Evolutionary conservation across 2,797 vertebrate species (phyloP).

Genomic region (Anolis apletophallus): DNA sequence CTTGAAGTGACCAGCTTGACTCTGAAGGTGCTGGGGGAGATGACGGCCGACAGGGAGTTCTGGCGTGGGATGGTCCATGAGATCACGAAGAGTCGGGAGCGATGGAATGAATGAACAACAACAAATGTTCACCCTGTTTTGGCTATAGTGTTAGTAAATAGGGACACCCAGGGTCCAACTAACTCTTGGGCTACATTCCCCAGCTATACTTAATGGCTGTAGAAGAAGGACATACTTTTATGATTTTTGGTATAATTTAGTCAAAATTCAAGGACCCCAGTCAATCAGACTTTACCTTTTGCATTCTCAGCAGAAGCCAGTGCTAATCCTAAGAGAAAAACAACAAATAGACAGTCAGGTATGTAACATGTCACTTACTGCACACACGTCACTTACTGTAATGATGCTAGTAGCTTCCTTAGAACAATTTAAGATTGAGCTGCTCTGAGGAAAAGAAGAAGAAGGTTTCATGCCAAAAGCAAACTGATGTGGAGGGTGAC

Average conservation of each 20-base stretch:
- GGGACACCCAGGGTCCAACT: too few relatives aligned
- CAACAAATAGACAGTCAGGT: background rate
- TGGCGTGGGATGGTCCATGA: too few relatives aligned
- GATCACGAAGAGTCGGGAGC: too few relatives aligned
- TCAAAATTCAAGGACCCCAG: rapidly evolving
- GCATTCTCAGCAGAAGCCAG: rapidly evolving
- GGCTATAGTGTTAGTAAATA: too few relatives aligned
- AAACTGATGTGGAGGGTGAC: too few relatives aligned
- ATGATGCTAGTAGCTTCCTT: background rate
- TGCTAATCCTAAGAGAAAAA: conserved; percentile 5
- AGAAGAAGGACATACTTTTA: background rate
- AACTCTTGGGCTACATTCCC: background rate
- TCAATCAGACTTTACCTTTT: conserved; percentile 8
- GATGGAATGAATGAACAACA: too few relatives aligned
- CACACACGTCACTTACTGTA: background rate
- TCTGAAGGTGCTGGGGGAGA: too few relatives aligned
- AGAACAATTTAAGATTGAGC: background rate
- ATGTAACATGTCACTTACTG: too few relatives aligned
- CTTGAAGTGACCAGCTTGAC: too few relatives aligned
- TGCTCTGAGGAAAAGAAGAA: background rate
- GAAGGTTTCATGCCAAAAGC: background rate
- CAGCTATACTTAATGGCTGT: background rate
- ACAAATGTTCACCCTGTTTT: background rate
- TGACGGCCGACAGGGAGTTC: too few relatives aligned
- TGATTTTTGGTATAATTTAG: background rate